A percentile compares a stretch with the other conserved stretches of the same genome.
These are phyloP conservation scores for Neomorphus geoffroyi DNA, from an alignment of 2,797 vertebrate species.

Conservation along the genomic window DNA sequence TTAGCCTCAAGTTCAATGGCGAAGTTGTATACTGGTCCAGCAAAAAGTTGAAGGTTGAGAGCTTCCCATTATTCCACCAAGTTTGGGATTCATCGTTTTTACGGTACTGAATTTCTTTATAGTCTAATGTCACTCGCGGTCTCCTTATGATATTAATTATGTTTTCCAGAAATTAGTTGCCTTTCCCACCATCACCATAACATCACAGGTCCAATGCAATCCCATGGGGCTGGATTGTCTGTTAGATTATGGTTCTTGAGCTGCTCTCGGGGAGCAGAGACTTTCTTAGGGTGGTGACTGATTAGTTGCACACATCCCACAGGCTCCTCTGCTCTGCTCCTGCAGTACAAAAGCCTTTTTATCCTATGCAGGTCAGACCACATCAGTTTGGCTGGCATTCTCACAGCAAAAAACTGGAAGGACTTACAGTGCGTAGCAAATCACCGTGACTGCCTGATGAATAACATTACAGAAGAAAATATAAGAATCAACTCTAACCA, in stretches of 20 bases:
- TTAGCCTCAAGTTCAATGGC: not conserved
- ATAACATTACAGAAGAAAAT: not conserved
- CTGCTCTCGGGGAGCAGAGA: not conserved
- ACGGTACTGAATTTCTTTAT: not conserved
- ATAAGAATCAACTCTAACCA: not conserved
- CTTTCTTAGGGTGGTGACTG: rapidly evolving
- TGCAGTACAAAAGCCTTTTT: not conserved
- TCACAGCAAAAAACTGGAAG: not conserved
- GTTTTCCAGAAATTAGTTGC: not conserved
- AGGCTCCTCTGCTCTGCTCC: not conserved
- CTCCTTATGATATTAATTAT: not conserved
- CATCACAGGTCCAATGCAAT: not conserved
- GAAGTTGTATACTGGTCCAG: not conserved
- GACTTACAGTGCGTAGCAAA: not conserved
- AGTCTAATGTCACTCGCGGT: not conserved
- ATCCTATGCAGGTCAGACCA: not conserved
- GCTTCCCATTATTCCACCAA: not conserved
- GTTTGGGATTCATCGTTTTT: not conserved
- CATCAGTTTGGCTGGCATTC: not conserved
- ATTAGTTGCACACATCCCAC: not conserved
- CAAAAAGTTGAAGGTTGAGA: not conserved
- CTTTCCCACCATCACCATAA: not conserved
- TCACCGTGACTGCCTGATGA: not conserved
- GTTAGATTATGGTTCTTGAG: not conserved
- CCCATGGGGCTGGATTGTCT: too few species aligned